Evolutionary conservation across 1,140 invertebrate species (phyloP).

Genomic region (Lepidurus packardi): DNA sequence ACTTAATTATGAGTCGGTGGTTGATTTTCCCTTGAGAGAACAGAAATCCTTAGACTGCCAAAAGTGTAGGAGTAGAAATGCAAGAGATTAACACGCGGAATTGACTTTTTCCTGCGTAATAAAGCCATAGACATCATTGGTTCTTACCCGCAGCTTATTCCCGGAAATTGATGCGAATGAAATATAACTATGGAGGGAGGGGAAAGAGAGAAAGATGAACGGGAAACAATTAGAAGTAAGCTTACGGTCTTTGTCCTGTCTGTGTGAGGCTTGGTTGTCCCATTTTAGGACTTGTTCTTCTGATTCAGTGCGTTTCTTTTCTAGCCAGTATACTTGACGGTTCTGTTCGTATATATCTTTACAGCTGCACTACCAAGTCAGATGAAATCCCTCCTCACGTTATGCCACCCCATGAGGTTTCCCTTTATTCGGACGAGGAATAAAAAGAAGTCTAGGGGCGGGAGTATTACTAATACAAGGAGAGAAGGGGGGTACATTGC

Average conservation of each 20-base stretch:
- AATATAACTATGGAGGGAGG: not conserved
- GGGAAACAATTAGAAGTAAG: not conserved
- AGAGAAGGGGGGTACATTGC: not conserved
- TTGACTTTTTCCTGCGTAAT: too few relatives aligned
- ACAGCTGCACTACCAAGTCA: not conserved
- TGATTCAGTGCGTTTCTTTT: conserved; percentile 10
- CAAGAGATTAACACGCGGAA: too few relatives aligned
- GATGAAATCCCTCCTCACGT: not conserved
- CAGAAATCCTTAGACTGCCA: too few relatives aligned
- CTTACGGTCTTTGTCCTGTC: not conserved
- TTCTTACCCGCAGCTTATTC: too few relatives aligned
- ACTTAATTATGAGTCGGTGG: too few relatives aligned
- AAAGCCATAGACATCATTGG: too few relatives aligned
- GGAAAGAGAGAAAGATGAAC: not conserved
- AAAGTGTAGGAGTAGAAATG: too few relatives aligned
- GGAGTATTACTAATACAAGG: not conserved
- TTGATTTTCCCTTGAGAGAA: too few relatives aligned
- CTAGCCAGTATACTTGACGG: not conserved
- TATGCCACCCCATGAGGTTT: not conserved
- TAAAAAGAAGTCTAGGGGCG: not conserved
- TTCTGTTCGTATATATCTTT: conserved; percentile 2
- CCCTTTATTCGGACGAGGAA: conserved; percentile 2
- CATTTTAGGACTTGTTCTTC: conserved; percentile 7
- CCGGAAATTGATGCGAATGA: too few relatives aligned
- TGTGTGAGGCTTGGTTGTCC: not conserved